phyloP scores from a whole-genome alignment of 2,888 invertebrate species.

The Autographa gamma region DNA sequence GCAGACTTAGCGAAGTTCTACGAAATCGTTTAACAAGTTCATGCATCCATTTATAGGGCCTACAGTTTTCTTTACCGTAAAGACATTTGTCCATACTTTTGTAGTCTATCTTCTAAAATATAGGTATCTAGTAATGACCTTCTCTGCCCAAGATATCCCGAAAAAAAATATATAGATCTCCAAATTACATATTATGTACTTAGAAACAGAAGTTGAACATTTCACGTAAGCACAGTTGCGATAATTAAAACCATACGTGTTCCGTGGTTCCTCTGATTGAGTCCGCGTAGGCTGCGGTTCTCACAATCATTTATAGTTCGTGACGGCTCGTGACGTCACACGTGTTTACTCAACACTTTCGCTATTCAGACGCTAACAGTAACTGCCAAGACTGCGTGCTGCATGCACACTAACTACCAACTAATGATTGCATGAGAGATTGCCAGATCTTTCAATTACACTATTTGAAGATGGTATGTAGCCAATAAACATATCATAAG shows the following conservation, averaged over 20 bases:
- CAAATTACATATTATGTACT: too few relatives aligned
- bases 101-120: too few relatives aligned
- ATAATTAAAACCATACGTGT: not conserved
- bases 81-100: too few relatives aligned
- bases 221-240: not conserved
- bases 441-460: not conserved
- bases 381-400: not conserved
- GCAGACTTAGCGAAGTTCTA: not conserved
- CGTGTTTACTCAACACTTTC: conserved; percentile 48
- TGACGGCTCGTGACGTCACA: conserved; percentile 8
- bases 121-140: too few relatives aligned
- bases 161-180: too few relatives aligned
- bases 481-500: not conserved
- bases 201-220: not conserved
- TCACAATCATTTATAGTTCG: conserved; percentile 23
- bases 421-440: conserved; percentile 1
- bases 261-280: not conserved
- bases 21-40: not conserved
- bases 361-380: conserved; percentile 8
- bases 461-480: not conserved
- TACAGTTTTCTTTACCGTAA: too few relatives aligned
- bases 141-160: too few relatives aligned
- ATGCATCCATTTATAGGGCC: not conserved
- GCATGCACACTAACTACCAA: not conserved
- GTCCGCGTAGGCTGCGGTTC: conserved; percentile 31